Evolutionary conservation across 2,797 vertebrate genomes (phyloP).

Genomic region (Aldrovandia affinis): DNA sequence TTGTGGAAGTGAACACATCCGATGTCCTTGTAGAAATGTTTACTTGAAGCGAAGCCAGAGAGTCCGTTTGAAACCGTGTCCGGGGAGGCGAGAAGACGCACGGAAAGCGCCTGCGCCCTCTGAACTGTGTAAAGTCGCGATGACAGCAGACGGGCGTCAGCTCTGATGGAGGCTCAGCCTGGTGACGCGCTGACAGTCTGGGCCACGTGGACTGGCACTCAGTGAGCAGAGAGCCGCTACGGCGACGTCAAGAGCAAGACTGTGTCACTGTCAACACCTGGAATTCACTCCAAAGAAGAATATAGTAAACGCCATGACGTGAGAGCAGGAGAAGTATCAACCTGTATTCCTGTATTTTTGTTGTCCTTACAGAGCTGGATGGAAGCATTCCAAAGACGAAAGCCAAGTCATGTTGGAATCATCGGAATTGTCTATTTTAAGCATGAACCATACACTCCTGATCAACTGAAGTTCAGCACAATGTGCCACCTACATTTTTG

Average conservation of each 20-base stretch:
- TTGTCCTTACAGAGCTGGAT: neutral
- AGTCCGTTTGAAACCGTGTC: conserved; percentile 32
- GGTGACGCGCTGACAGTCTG: neutral
- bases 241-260: neutral
- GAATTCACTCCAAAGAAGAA: conserved; percentile 20
- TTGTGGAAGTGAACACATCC: conserved; percentile 26
- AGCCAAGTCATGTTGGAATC: conserved; percentile 20
- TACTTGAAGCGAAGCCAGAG: conserved; percentile 28
- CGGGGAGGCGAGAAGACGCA: conserved; percentile 34
- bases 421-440: conserved; percentile 12
- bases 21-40: neutral
- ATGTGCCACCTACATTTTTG: neutral
- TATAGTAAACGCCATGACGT: neutral
- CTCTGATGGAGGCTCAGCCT: neutral
- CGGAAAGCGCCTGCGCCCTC: conserved; percentile 33
- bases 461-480: conserved; percentile 15
- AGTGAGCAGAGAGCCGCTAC: neutral
- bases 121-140: neutral
- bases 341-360: neutral
- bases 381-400: conserved; percentile 47
- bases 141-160: neutral
- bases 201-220: neutral
- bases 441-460: conserved; percentile 32
- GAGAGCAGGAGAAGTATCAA: neutral
- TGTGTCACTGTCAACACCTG: neutral